Percentiles rank a stretch among this genome's conserved stretches.
Evolutionary conservation across 2,113 vertebrate genomes (phyloP).

Genomic region (Eulemur rufifrons): DNA sequence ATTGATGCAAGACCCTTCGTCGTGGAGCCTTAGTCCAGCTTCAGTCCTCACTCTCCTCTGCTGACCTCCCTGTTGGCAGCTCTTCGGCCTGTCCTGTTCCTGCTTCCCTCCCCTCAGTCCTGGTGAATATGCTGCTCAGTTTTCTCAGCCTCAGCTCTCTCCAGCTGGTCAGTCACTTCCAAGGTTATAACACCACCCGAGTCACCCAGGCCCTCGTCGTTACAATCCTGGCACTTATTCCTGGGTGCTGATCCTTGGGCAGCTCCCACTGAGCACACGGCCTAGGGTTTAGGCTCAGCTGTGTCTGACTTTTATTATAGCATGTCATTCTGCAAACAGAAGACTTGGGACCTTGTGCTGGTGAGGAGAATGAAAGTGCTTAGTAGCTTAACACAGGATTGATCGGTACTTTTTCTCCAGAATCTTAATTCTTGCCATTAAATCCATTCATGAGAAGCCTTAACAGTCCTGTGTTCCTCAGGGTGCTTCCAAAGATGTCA

Average conservation of each 20-base stretch:
- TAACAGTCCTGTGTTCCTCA: background rate
- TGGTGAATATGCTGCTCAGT: background rate
- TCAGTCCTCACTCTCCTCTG: background rate
- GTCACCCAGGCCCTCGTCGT: background rate
- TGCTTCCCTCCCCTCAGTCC: background rate
- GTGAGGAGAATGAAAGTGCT: background rate
- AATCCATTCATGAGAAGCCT: background rate
- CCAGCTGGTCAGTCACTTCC: background rate
- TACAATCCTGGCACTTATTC: background rate
- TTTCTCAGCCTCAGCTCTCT: background rate
- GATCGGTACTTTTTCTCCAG: background rate
- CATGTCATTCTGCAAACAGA: background rate
- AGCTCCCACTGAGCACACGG: background rate
- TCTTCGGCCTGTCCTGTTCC: background rate
- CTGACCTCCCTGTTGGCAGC: background rate
- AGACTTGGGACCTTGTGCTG: background rate
- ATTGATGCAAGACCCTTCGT: background rate
- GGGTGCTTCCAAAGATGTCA: background rate
- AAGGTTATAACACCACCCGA: background rate
- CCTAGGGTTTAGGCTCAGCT: background rate
- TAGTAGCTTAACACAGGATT: background rate
- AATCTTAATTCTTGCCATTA: background rate
- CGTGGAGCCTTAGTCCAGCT: background rate
- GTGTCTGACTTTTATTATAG: background rate
- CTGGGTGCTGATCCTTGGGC: background rate